Base-by-base conservation (phyloP, 2,113 vertebrate species). In the Cynocephalus volans region DNA sequence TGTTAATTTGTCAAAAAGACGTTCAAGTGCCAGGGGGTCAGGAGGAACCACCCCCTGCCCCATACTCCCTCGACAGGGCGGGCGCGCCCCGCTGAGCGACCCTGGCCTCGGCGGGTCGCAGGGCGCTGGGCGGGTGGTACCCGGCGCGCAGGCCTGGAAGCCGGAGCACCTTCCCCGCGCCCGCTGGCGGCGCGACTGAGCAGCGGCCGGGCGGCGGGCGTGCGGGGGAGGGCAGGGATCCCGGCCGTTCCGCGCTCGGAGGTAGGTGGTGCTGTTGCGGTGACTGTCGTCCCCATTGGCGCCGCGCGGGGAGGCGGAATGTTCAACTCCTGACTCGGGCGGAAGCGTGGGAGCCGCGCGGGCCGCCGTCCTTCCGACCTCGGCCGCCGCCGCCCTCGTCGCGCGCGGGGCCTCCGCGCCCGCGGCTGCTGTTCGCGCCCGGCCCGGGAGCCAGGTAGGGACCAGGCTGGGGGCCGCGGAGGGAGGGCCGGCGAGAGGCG, bases 261-360 rank as follows among this genome's bases (percentile, higher is more conserved):
- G 97, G 97, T 97, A 98, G 97, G 98, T 98, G 98, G 98, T 98
- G 98, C 98, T 98, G 98, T 97, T 97, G 98, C 84, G 0, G 95
- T 6, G 94, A 90, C 76, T 89, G 97, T 95, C 65, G 86, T 81
- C 86, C 96, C 97, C 97, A 98, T 98, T 98, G 98, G 98, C 95
- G 98, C 97, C 64, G 96, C 90, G 73, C 85, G 85, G n/a, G 97
- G 97, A 98, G 97, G 97, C 92, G 98, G 98, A 95, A 96, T 95
- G 98, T 96, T 95, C 79, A 97, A 97, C 98, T 98, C 92, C 96
- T 97, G 98, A 97, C 92, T 96, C 86, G 85, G 95, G 97, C 98
- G 98, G 98, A 98, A 98, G 98, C 98, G 98, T 97, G 97, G 97
- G 76, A 98, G 96, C 96, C 54, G 82, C 88, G 60, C 92, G 88